Conservation (phyloP, 2,113 vertebrate species). For the Sisor rabdophorus region DNA sequence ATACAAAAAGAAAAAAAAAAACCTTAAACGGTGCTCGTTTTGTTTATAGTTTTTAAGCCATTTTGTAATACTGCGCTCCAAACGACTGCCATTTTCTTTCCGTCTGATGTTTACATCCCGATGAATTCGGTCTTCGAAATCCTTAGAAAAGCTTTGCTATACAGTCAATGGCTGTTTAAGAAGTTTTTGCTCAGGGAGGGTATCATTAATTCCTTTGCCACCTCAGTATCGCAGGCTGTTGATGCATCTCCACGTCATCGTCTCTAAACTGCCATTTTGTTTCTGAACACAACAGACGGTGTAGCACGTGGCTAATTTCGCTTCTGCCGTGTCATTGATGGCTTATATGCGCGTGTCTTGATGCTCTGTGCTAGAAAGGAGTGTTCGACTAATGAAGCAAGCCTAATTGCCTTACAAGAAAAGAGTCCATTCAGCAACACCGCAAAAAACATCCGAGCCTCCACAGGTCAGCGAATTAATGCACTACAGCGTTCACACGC, state of each 20-base stretch:
- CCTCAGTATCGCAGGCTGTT: neutral
- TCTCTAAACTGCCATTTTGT: neutral
- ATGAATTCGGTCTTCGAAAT: neutral
- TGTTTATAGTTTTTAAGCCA: neutral
- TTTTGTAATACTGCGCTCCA: conserved; percentile 35
- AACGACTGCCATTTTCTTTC: conserved; percentile 51
- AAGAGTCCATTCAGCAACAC: conserved; percentile 37
- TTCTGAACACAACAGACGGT: conserved; percentile 28
- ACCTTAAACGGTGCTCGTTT: conserved; percentile 9
- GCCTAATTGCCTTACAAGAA: conserved; percentile 44
- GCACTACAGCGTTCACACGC: conserved; percentile 48
- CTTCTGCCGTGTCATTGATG: neutral
- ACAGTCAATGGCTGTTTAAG: conserved; percentile 1
- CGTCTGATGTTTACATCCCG: conserved; percentile 23
- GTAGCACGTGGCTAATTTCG: conserved; percentile 20
- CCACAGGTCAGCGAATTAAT: conserved; percentile 52
- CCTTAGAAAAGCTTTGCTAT: no score
- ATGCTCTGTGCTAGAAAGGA: conserved; percentile 8
- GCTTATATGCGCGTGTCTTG: conserved; percentile 6
- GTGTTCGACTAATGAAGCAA: conserved; percentile 47
- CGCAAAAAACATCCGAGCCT: conserved; percentile 45
- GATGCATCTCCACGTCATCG: neutral
- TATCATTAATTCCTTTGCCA: neutral
- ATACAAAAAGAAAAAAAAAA: neutral
- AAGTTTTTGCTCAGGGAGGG: conserved; percentile 61